Evolutionary conservation across 2,113 vertebrate species (phyloP).

Genomic region (Sceloporus undulatus): DNA sequence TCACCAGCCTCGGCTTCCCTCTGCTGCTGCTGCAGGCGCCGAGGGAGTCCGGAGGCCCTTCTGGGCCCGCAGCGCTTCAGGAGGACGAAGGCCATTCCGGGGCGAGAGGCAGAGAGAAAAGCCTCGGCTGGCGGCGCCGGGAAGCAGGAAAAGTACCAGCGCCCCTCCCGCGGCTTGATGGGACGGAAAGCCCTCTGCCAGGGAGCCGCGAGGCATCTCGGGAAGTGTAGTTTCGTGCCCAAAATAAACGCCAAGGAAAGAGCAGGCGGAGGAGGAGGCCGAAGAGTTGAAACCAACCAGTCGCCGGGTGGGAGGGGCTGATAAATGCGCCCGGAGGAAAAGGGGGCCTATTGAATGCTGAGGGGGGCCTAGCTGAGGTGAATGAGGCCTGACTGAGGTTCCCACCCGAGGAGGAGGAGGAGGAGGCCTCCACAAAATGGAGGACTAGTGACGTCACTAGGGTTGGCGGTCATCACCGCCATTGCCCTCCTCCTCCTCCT

Average conservation of each 20-base stretch:
- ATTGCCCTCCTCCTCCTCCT: too few species aligned
- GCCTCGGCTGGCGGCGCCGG: background rate
- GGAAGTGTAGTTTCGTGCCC: background rate
- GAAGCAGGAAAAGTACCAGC: too few species aligned
- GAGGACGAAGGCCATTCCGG: constrained; percentile 59
- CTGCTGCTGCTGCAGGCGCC: background rate
- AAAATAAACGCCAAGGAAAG: background rate
- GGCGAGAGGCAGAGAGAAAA: background rate
- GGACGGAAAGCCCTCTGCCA: background rate
- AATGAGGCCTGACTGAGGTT: background rate
- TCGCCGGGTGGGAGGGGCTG: too few species aligned
- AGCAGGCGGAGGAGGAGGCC: too few species aligned
- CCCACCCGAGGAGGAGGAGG: too few species aligned
- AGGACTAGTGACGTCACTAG: too few species aligned
- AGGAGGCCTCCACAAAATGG: too few species aligned
- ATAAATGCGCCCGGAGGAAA: too few species aligned
- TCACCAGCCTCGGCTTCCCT: background rate
- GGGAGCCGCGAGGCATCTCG: background rate
- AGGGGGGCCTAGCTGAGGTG: background rate
- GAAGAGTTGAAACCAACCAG: too few species aligned
- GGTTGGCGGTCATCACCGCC: too few species aligned
- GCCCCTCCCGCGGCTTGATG: background rate
- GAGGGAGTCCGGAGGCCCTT: background rate
- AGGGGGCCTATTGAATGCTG: too few species aligned
- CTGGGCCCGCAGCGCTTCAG: constrained; percentile 49